Evolutionary conservation across 2,888 invertebrate species (phyloP).

Genomic region (Lutraria lutraria): DNA sequence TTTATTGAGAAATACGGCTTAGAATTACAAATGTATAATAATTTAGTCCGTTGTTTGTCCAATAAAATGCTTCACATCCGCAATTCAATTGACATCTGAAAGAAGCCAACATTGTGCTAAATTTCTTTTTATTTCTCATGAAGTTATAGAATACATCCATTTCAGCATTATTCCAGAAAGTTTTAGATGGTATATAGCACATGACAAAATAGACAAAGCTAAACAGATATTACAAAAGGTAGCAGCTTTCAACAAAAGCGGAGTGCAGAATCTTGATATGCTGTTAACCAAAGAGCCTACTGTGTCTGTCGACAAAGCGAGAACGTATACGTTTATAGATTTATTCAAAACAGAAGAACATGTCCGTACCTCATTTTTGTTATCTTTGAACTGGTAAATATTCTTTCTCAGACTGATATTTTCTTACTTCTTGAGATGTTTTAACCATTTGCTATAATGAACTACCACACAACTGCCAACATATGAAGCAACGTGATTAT

Average conservation of each 20-base stretch:
- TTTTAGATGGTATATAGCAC: conserved; percentile 37
- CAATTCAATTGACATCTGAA: too few relatives aligned
- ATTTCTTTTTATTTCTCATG: too few relatives aligned
- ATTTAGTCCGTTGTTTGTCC: too few relatives aligned
- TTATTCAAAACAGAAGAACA: conserved; percentile 39
- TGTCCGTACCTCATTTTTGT: not conserved
- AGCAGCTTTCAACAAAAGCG: conserved; percentile 5
- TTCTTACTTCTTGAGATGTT: too few relatives aligned
- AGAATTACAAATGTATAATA: too few relatives aligned
- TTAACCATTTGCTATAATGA: too few relatives aligned
- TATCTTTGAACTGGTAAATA: conserved; percentile 29
- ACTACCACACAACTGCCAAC: too few relatives aligned
- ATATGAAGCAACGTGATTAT: too few relatives aligned
- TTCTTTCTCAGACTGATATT: too few relatives aligned
- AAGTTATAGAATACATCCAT: not conserved
- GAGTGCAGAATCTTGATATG: not conserved
- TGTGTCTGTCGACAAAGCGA: not conserved
- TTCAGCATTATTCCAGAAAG: conserved; percentile 40
- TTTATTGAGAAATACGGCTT: too few relatives aligned
- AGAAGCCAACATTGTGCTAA: too few relatives aligned
- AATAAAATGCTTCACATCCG: too few relatives aligned
- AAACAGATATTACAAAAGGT: conserved; percentile 18
- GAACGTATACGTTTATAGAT: conserved; percentile 43
- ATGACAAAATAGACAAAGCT: conserved; percentile 34
- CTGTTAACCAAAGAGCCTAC: not conserved